Evolutionary conservation across 2,888 invertebrate species (phyloP), one percentile per base, ranked within the genome.

Genomic region (Lymantria dispar): DNA sequence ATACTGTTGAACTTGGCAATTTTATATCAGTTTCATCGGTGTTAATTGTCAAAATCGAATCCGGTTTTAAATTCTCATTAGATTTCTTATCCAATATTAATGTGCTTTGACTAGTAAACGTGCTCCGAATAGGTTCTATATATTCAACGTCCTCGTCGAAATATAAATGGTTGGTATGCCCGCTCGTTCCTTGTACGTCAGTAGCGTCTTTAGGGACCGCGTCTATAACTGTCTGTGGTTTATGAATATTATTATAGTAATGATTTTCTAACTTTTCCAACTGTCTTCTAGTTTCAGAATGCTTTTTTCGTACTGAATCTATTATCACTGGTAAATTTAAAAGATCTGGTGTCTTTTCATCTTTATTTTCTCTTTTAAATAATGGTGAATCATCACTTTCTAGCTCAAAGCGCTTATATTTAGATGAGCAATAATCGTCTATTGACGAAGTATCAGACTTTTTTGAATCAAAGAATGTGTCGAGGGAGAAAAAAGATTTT

Each of bases 391-490:
- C 92, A 58, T 91, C 91, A 49, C 89, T 87, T 71, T 92, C 92
- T 11, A 91, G 69, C 56, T 92, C 91, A 54, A 92, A 92, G 13
- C 91, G 81, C 58, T 91, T 91, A 62, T 92, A 92, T 73, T 92
- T 92, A 0, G 92, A 92, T 0, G 92, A 92, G 56, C 88, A 89
- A 52, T 87, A 92, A 61, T 92, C 92, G 55, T 92, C 92, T 52
- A 89, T 75, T 0, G 92, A 91, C 13, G 92, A 91, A 1, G 88
- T 85, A 53, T 91, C 92, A 44, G 92, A 92, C 60, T 86, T 87
- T 72, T 91, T 89, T 0, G 85, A 79, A 62, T 92, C 91, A 47
- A 92, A 91, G 64, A 92, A 91, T 7, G 91, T 90, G 51, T 92
- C 92, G n/a, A 92, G 63, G 0, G 92, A 91, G 60, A 92, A 92